Evolutionary conservation across 2,797 vertebrate species (phyloP), one percentile per base, ranked within the genome.

Genomic region (Lerista edwardsae): DNA sequence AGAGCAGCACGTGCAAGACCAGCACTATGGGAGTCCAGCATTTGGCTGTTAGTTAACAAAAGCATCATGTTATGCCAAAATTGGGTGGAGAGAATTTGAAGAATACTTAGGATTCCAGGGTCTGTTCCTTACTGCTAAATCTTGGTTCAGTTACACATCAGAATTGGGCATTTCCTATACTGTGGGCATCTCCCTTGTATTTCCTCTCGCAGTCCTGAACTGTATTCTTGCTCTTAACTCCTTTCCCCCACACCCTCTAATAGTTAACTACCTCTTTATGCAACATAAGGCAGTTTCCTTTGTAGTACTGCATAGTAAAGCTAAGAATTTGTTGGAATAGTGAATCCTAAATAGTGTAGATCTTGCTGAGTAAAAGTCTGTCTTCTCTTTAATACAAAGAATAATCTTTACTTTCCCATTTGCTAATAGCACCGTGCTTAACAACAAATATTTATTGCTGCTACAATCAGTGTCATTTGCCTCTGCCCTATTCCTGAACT

Each of bases 331-430:
- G 72, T 80, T 47, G 77, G 62, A 72, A 79, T 31, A 8, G 59
- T 84, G 84, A 83, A 82, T 27, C 80, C 82, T 84, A 51, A 87
- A 84, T 77, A 23, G 6, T 75, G 15, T 81, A 84, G 69, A 27
- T 69, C 39, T 78, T 86, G 36, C 83, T 90, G 51, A 81, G 72
- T 89, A 15, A 84, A 62, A 77, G 55, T 29, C 34, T 17, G 39
- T n/a, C 9, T 36, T 77, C 67, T 86, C 0, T 79, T 90, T 77
- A 62, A 82, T 69, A 1, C 3, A 17, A 65, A 85, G 77, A 87
- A 44, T 51, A 82, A 1, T 41, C n/a, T 88, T 57, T 34, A 59
- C 15, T 85, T 75, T 80, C 77, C 65, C 51, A 44, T 44, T 79
- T 72, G 68, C 55, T 84, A 84, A 84, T 85, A 67, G 51, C 47